Evolutionary conservation across 2,888 invertebrate genomes (phyloP).

Genomic region (Leucophenga maculata): DNA sequence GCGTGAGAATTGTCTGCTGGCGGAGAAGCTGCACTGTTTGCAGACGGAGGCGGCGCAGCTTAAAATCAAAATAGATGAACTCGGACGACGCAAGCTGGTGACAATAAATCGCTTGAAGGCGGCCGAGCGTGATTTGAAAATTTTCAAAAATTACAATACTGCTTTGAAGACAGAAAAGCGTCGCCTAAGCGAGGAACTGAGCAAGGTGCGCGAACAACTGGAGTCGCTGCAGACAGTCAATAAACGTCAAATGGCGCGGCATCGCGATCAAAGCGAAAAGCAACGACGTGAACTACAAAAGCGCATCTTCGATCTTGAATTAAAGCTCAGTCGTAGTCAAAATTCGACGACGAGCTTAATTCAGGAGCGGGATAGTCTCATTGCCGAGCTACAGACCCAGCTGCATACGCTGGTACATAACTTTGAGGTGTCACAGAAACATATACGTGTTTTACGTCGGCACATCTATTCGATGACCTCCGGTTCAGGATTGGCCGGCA

Average conservation of each 20-base stretch:
- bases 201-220: constrained; percentile 57
- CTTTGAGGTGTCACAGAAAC: constrained; percentile 70
- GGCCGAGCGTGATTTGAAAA: constrained; percentile 65
- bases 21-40: constrained; percentile 57
- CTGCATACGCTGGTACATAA: constrained; percentile 68
- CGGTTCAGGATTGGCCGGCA: not conserved
- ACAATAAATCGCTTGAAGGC: constrained; percentile 61
- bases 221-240: constrained; percentile 59
- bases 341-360: constrained; percentile 66
- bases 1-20: constrained; percentile 62
- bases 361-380: constrained; percentile 69
- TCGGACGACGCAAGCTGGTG: constrained; percentile 57
- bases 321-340: constrained; percentile 68
- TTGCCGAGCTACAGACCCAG: constrained; percentile 68
- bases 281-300: constrained; percentile 67
- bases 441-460: constrained; percentile 67
- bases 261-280: constrained; percentile 68
- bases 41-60: constrained; percentile 58
- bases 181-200: constrained; percentile 58
- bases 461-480: constrained; percentile 67
- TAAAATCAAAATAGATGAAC: constrained; percentile 64
- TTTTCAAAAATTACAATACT: constrained; percentile 67
- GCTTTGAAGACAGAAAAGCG: constrained; percentile 66
- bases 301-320: constrained; percentile 68
- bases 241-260: constrained; percentile 64